These are phyloP conservation scores for Drosophila limbata DNA, from an alignment of 2,888 invertebrate genomes.

Conservation along the genomic window DNA sequence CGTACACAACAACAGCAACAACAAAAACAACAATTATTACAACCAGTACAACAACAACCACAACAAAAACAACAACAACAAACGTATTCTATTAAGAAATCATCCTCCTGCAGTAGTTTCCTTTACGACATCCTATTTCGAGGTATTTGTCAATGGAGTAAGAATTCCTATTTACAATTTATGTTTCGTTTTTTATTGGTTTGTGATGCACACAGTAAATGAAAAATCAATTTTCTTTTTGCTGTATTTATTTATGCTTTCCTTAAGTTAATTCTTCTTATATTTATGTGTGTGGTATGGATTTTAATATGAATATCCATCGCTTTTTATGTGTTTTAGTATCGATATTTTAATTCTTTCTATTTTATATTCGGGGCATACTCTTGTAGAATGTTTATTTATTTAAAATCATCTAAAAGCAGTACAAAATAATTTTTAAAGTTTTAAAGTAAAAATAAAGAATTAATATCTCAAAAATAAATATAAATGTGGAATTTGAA, in stretches of 20 bases:
- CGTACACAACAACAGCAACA: constrained; percentile 74
- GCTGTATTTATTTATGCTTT: constrained; percentile 24
- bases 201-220: constrained; percentile 39
- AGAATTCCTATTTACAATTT: constrained; percentile 74
- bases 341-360: background rate
- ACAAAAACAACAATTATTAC: constrained; percentile 58
- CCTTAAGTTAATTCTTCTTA: background rate
- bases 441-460: no score
- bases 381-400: constrained; percentile 2
- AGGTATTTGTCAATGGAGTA: constrained; percentile 86
- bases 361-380: background rate
- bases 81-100: constrained; percentile 85
- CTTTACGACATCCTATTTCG: constrained; percentile 86
- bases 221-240: constrained; percentile 8
- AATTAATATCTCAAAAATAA: no score
- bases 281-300: constrained; percentile 3
- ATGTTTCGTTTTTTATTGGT: constrained; percentile 47
- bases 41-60: constrained; percentile 45
- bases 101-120: constrained; percentile 86
- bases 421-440: background rate
- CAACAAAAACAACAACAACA: constrained; percentile 58
- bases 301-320: background rate
- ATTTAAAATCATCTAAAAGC: background rate
- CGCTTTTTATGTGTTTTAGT: background rate
- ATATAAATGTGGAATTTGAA: no score